Conservation (phyloP, 2,113 vertebrate species). For the Stictonetta naevosa region DNA sequence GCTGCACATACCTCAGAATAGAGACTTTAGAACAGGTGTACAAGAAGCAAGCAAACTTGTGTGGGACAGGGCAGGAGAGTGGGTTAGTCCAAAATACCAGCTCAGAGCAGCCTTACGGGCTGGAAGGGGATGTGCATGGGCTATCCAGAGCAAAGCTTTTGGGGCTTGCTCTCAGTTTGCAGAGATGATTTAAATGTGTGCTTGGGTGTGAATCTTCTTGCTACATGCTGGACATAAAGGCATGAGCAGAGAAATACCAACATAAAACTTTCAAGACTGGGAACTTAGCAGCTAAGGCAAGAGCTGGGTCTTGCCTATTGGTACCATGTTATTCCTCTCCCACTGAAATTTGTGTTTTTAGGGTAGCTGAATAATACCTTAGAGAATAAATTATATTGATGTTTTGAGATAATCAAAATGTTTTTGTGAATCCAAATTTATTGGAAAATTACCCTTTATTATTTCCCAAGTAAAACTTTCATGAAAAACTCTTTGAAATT, state of each 20-base stretch:
- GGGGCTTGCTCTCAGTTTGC: not conserved
- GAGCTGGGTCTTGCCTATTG: not conserved
- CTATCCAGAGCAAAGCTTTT: fast-evolving
- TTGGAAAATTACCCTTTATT: not conserved
- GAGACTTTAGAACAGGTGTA: not conserved
- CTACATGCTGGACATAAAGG: not conserved
- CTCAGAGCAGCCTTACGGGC: not conserved
- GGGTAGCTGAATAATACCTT: not conserved
- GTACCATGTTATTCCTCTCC: not conserved
- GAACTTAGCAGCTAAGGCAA: not conserved
- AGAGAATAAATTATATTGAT: not conserved
- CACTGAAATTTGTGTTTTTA: not conserved
- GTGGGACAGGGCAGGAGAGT: not conserved
- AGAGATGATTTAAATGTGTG: not conserved
- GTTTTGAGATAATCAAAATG: not conserved
- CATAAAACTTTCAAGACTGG: not conserved
- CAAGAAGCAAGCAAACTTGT: fast-evolving
- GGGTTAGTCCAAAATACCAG: not conserved
- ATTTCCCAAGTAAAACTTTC: not conserved
- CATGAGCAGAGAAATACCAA: fast-evolving
- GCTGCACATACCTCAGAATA: not conserved
- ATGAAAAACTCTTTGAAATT: not conserved
- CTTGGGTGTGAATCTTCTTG: not conserved
- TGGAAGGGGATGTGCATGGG: not conserved
- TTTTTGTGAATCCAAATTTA: not conserved